These are phyloP conservation scores for Chionoecetes opilio DNA, from an alignment of 1,140 invertebrate species.

Conservation along the genomic window DNA sequence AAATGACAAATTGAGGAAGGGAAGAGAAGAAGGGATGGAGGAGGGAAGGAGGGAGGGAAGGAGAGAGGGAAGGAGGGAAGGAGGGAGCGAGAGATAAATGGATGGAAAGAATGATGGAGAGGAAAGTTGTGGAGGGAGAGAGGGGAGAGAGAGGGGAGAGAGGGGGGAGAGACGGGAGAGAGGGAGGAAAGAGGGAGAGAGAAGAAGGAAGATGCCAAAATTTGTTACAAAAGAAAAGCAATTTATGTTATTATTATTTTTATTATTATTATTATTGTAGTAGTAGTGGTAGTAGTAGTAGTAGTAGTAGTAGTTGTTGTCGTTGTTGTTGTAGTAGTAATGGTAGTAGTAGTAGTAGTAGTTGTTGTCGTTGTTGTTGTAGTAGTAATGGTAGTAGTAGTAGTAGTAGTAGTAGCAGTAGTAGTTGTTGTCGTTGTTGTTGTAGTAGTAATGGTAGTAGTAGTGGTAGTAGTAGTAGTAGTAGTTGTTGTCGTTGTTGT, in stretches of 20 bases:
- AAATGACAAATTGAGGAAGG: constrained; percentile 8
- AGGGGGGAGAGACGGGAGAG: not conserved
- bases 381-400: too few species aligned
- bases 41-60: not conserved
- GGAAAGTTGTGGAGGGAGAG: not conserved
- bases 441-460: not conserved
- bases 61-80: not conserved
- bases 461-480: not conserved
- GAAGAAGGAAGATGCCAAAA: not conserved
- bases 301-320: not conserved
- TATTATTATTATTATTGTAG: not conserved
- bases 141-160: not conserved
- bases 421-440: too few species aligned
- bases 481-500: not conserved
- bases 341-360: not conserved
- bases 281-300: too few species aligned
- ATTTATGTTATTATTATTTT: constrained; percentile 1
- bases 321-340: not conserved
- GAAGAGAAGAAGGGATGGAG: not conserved
- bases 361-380: not conserved
- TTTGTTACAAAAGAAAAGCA: not conserved
- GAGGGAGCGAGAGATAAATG: not conserved
- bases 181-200: not conserved
- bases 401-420: too few species aligned
- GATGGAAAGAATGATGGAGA: not conserved